These are phyloP conservation scores for Idaea dimidiata DNA, from an alignment of 2,888 invertebrate species.

Conservation along the genomic window DNA sequence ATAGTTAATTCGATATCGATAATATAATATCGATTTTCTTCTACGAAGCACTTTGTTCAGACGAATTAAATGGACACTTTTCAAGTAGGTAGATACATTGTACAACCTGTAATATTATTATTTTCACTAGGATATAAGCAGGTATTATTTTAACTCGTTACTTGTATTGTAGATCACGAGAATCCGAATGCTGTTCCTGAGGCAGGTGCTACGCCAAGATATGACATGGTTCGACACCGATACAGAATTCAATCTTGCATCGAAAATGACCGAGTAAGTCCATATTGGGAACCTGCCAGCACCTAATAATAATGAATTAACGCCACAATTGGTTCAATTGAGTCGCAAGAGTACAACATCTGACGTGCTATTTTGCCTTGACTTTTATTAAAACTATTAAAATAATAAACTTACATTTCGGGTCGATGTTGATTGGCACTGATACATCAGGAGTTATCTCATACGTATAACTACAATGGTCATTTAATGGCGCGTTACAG, in stretches of 20 bases:
- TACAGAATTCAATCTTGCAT: slow-evolving; percentile 85
- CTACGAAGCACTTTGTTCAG: too few species aligned
- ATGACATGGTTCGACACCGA: slow-evolving; percentile 88
- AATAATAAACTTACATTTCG: background rate
- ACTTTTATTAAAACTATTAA: slow-evolving; percentile 2
- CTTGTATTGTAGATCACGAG: slow-evolving; percentile 73
- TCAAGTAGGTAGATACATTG: too few species aligned
- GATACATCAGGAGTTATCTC: background rate
- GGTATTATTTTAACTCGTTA: slow-evolving; percentile 5
- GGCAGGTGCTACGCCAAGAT: slow-evolving; percentile 85
- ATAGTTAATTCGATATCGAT: too few species aligned
- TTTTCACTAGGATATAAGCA: background rate
- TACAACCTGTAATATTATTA: too few species aligned
- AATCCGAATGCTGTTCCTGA: slow-evolving; percentile 82
- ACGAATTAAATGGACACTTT: too few species aligned
- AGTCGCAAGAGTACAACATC: slow-evolving; percentile 7
- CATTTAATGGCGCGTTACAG: too few species aligned
- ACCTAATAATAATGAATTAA: background rate
- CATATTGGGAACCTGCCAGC: background rate
- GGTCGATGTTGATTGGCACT: background rate
- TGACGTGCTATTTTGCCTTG: background rate
- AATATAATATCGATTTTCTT: too few species aligned
- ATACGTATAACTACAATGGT: background rate
- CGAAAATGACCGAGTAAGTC: slow-evolving; percentile 87
- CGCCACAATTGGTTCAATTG: slow-evolving; percentile 18